Percentiles rank a stretch among this genome's conserved stretches.
These are phyloP conservation scores for Galeopterus variegatus DNA, from an alignment of 2,113 vertebrate genomes.

Conservation along the genomic window DNA sequence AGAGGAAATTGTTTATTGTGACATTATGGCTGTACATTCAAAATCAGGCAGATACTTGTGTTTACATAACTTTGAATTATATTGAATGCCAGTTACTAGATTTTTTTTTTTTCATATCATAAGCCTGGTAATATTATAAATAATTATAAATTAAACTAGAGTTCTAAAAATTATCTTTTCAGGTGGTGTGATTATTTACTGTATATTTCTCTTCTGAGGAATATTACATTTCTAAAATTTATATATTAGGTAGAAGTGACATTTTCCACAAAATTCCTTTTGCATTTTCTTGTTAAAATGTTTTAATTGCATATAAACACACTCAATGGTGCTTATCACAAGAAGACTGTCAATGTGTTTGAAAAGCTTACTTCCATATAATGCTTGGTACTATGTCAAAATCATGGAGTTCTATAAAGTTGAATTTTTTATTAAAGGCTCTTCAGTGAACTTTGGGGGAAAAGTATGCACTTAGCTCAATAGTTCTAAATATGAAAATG, in stretches of 20 bases:
- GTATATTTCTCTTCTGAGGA: not conserved
- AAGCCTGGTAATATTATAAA: not conserved
- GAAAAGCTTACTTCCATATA: slow-evolving; percentile 5
- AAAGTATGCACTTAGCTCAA: not conserved
- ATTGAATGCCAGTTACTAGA: not conserved
- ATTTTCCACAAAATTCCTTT: slow-evolving; percentile 5
- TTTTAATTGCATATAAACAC: slow-evolving; percentile 2
- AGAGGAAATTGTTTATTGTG: slow-evolving; percentile 5
- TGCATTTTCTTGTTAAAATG: slow-evolving; percentile 42
- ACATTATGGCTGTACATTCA: not conserved
- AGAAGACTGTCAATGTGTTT: not conserved
- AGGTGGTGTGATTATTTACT: not conserved
- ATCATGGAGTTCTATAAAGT: not conserved
- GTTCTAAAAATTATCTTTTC: not conserved
- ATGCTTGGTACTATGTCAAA: not conserved
- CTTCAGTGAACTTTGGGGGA: not conserved
- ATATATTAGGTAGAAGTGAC: not conserved
- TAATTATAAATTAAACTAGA: slow-evolving; percentile 10
- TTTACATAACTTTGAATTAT: not conserved
- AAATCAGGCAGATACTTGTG: slow-evolving; percentile 6
- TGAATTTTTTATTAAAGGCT: not conserved
- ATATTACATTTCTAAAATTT: slow-evolving; percentile 4
- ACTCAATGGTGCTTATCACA: not conserved
- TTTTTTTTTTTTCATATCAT: not conserved
- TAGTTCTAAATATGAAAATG: not conserved